Base-by-base conservation (phyloP, 1,140 invertebrate genomes). In the Drosophila orosa region DNA sequence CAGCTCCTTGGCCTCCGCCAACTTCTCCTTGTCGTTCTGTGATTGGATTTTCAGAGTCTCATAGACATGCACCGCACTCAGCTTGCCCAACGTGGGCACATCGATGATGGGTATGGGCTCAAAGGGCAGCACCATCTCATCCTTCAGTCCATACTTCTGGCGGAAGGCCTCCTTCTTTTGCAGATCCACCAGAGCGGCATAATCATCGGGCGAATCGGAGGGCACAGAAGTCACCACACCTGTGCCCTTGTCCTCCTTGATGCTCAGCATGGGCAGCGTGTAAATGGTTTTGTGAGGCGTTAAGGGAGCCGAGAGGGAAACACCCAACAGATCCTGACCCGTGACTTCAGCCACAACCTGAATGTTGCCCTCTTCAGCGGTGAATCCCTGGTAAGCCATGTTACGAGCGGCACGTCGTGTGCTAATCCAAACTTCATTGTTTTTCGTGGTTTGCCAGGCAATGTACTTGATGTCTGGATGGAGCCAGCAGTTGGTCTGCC, bases 401-500 rank as follows among this genome's bases (percentile, higher is more conserved):
- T 99, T 99, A 57, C 95, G 93, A 0, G 98, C 98, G 1, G 98
- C 95, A 81, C 98, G 94, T 60, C 93, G 91, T 0, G 98, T 99
- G 74, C 96, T 97, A 50, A 99, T 94, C 91, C 96, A 99, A 22
- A 99, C 93, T 62, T 97, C 97, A 65, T 96, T 94, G 7, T 92
- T 86, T 33, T 94, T 94, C 8, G 94, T 92, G 6, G 95, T 94
- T 82, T 95, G 93, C 92, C 98, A 96, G 15, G 96, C 98, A 80
- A 98, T 95, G 87, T 99, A 99, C 68, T 95, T 95, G 78, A 99
- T 98, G 83, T 99, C 98, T 5, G 99, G 99, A 90, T 96, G 96
- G 1, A 99, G 91, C 98, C 98, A 99, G 92, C 98, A 99, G 92
- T 99, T 99, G 0, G 99, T 99, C 93, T 99, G 99, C 3, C 99